These are phyloP conservation scores for Silurus meridionalis DNA, from an alignment of 2,113 vertebrate species.

Conservation along the genomic window DNA sequence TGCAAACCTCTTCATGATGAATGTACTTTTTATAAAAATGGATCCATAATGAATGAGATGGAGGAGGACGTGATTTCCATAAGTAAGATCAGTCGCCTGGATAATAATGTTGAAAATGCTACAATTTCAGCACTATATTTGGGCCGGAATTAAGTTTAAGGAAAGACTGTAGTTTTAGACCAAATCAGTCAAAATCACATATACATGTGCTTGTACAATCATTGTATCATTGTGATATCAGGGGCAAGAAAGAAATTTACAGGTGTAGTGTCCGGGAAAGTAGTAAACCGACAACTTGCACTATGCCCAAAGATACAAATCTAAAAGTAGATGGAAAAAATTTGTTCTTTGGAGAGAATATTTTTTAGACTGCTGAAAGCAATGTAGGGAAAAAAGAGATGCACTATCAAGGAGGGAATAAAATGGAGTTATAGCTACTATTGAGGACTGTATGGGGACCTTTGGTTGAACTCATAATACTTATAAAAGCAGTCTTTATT, in stretches of 20 bases:
- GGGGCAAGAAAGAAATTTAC: background rate
- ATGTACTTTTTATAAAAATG: background rate
- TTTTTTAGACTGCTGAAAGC: background rate
- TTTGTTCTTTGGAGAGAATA: background rate
- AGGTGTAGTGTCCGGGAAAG: background rate
- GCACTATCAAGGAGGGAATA: background rate
- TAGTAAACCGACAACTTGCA: background rate
- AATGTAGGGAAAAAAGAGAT: background rate
- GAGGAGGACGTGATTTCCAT: background rate
- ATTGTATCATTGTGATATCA: background rate
- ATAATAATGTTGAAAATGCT: background rate
- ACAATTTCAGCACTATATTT: background rate
- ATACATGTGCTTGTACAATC: no score
- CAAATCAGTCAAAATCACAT: background rate
- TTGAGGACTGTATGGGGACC: background rate
- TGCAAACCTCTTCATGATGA: background rate
- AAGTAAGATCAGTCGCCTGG: background rate
- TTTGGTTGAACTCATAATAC: background rate
- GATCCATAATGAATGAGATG: background rate
- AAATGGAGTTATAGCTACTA: background rate
- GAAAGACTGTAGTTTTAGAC: background rate
- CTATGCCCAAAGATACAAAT: background rate
- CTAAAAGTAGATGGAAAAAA: background rate
- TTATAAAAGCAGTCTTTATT: background rate
- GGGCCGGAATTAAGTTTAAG: background rate